Evolutionary conservation across 1,140 invertebrate genomes (phyloP).

Genomic region (Neodiprion virginianus): DNA sequence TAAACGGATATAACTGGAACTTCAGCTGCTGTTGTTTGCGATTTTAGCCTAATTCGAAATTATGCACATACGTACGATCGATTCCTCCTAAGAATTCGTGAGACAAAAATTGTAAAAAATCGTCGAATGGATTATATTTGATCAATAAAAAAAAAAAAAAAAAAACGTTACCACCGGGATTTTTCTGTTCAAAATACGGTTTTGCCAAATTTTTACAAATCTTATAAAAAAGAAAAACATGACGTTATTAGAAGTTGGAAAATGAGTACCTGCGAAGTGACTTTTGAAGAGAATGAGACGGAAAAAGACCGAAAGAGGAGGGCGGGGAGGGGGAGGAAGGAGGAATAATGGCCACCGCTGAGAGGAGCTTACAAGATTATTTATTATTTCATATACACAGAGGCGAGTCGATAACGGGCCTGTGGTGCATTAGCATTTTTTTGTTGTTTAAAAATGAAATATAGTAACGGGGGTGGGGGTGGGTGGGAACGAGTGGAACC

Average conservation of each 20-base stretch:
- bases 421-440: constrained; percentile 7
- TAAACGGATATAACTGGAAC: not conserved
- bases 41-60: not conserved
- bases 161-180: no score
- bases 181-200: not conserved
- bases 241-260: no score
- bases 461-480: not conserved
- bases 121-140: not conserved
- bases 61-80: not conserved
- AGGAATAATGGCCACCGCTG: not conserved
- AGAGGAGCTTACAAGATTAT: not conserved
- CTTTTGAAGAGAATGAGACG: no score
- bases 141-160: not conserved
- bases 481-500: not conserved
- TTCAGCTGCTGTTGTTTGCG: no score
- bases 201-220: not conserved
- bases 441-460: constrained; percentile 8
- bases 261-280: no score
- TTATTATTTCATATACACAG: constrained; percentile 8
- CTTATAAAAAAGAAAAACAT: no score
- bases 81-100: no score
- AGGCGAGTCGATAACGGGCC: constrained; percentile 2
- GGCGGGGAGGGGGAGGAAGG: not conserved
- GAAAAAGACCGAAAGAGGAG: not conserved
- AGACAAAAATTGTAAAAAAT: not conserved